Evolutionary conservation across 2,888 invertebrate species (phyloP), one percentile per base, ranked within the genome.

Genomic region (Meganola albula): DNA sequence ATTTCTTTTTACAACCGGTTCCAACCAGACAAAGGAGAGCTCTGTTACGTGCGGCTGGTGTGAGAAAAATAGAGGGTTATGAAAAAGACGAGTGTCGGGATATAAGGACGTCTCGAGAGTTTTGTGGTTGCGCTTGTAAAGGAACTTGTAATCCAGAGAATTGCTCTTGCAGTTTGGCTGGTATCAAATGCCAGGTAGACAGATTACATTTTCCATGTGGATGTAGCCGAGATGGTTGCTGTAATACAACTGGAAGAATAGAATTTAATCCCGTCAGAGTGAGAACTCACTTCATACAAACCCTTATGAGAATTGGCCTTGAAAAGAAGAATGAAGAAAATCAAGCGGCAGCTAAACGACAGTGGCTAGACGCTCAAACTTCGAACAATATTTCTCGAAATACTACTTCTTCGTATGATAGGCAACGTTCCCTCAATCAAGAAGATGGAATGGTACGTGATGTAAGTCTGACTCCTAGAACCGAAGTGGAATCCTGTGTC

Each of bases 101-200:
- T 50, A 98, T 99, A 53, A 89, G 98, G 44, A 91, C 93, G 12
- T 97, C 97, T 4, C 88, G 98, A 10, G 98, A 98, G 70, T 93
- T 95, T 58, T 97, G 97, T 74, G 97, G 97, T 23, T 97, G 97
- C 73, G 92, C 93, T 26, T 97, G 97, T 69, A 93, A 96, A 74
- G 94, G 94, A 29, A 92, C 93, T 64, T 99, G 99, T 82, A 96
- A 97, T 85, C 98, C 98, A 1, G 97, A 97, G 59, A 96, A 92
- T 11, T 99, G 99, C 74, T 92, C 94, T 9, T 99, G 99, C 82
- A 95, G 96, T 70, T 91, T 94, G 65, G 95, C 95, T 24, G 97
- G 97, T 41, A 98, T 99, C 50, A 97, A 98, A 86, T 99, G 98
- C 74, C 98, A 98, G 89, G 98, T 99, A 32, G 98, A 99, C 77